A percentile compares a stretch with the other conserved stretches of the same genome.
Evolutionary conservation across 2,113 vertebrate genomes (phyloP).

Genomic region (Sylvietta virens): DNA sequence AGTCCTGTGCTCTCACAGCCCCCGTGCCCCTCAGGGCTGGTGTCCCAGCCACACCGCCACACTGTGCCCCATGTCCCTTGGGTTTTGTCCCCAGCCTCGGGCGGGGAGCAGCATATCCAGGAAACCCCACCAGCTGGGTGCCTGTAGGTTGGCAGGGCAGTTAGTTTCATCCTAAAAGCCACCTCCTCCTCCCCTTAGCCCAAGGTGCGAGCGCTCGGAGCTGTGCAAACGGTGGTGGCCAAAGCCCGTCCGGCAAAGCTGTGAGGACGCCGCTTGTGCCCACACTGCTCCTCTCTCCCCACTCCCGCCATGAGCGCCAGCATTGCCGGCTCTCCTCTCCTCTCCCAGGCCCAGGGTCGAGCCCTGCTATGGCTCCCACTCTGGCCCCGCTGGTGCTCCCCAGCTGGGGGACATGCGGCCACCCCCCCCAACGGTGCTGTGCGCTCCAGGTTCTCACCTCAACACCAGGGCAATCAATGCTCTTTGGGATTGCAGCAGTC

Average conservation of each 20-base stretch:
- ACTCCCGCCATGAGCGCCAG: accelerated
- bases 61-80: accelerated
- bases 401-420: accelerated
- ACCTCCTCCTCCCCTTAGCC: neutral
- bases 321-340: neutral
- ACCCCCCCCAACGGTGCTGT: accelerated
- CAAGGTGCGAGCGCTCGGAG: neutral
- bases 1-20: neutral
- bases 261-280: accelerated
- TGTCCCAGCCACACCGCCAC: neutral
- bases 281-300: accelerated
- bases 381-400: accelerated
- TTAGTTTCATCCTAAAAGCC: neutral
- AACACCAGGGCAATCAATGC: neutral
- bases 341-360: neutral
- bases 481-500: neutral
- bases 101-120: neutral
- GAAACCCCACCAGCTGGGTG: neutral
- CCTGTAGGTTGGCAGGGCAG: neutral
- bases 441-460: neutral
- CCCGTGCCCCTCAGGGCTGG: neutral
- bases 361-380: neutral
- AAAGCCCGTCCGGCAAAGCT: neutral
- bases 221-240: neutral
- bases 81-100: neutral